Base-by-base conservation (phyloP, 2,797 vertebrate genomes). In the Limosa lapponica region DNA sequence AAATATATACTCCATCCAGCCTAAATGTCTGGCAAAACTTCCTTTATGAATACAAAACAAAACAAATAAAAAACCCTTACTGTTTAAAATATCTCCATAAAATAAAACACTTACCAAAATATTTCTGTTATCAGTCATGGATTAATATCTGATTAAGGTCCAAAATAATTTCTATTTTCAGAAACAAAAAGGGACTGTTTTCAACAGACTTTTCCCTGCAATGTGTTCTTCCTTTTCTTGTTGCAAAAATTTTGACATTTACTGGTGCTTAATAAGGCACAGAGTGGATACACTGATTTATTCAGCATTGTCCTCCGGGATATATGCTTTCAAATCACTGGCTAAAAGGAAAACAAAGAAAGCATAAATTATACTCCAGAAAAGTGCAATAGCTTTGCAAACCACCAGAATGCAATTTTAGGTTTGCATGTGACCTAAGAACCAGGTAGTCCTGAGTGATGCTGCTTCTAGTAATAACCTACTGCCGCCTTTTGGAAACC, bases 51-150 rank as follows among this genome's bases (percentile, higher is more conserved):
- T 73, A 2, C 6, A 54, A 71, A 65, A 6, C 7, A 32, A 46
- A 61, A 12, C 3, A 62, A 67, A 37, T 4, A 3, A 30, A 36
- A 52, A 16, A 0, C 2, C 7, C 4, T n/a, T 37, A 32, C 10
- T 46, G 5, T 51, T 84, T 62, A 70, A 89, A 87, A 71, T 51
- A 49, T 17, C 11, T 58, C 37, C 17, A 39, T 20, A 74, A 87
- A 89, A 91, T 13, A 66, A 67, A 80, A 39, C 3, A 13, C 4
- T 27, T n/a, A 73, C 19, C 5, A 89, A 91, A 91, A 55, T 48
- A 30, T 46, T 89, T 85, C 32, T 83, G 10, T n/a, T 83, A 41
- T 39, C 25, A 32, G 4, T 52, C 27, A 54, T 54, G 18, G 13
- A 72, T 61, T 61, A 65, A 39, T 49, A 75, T 24, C 12, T 62